Conservation (phyloP, 2,113 vertebrate genomes). For the Rhynchomys soricoides region DNA sequence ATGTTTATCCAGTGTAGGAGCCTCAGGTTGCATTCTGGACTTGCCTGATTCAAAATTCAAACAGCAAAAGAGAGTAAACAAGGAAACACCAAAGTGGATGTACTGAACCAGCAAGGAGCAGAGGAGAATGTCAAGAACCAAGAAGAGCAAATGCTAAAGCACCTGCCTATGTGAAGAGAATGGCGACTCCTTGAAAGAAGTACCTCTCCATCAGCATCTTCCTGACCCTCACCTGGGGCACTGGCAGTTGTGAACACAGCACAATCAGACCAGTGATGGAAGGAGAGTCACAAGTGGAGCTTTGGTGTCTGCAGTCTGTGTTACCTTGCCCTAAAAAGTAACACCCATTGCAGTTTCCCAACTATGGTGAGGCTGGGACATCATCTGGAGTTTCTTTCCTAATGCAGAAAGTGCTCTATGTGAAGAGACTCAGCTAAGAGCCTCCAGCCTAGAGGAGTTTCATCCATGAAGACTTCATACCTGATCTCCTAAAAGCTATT, state of each 20-base stretch:
- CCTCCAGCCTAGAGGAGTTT: background rate
- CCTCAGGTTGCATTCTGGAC: background rate
- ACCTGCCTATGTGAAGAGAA: background rate
- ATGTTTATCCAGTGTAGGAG: background rate
- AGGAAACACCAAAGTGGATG: background rate
- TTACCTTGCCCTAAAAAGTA: background rate
- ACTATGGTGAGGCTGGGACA: background rate
- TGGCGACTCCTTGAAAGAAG: background rate
- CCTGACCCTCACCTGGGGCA: background rate
- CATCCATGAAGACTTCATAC: background rate
- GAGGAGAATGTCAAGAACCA: background rate
- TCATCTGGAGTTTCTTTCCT: background rate
- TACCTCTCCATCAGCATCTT: background rate
- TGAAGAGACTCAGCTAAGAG: background rate
- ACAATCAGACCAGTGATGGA: too few relatives aligned
- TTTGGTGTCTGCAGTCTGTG: background rate
- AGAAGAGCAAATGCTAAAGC: background rate
- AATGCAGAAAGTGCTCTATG: background rate
- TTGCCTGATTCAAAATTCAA: background rate
- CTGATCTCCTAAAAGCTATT: background rate
- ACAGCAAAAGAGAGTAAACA: background rate
- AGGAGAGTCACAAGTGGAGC: background rate
- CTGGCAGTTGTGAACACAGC: background rate
- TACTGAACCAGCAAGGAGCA: background rate
- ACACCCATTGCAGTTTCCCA: background rate